These are phyloP conservation scores for Rhopalosiphum padi DNA, from an alignment of 1,140 invertebrate species.

Conservation along the genomic window DNA sequence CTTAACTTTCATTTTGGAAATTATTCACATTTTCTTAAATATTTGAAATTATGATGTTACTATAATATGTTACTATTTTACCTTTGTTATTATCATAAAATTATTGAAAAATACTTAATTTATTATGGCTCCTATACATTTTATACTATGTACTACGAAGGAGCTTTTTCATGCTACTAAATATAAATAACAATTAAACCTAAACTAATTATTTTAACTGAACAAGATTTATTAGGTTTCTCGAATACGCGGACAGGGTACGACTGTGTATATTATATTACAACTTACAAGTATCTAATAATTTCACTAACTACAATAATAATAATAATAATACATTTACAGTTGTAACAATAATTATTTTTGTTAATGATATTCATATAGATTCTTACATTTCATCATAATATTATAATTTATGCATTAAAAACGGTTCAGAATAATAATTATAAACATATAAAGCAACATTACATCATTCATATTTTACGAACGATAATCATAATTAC, in stretches of 20 bases:
- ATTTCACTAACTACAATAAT: neutral
- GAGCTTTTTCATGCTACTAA: neutral
- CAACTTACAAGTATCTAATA: neutral
- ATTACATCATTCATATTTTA: neutral
- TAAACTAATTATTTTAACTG: neutral
- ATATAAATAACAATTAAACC: neutral
- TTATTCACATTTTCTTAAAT: neutral
- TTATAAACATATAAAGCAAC: neutral
- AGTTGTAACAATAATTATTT: neutral
- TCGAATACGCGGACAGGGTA: neutral
- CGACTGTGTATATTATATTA: neutral
- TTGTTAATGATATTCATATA: neutral
- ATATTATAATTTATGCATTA: constrained; percentile 19
- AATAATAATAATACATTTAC: neutral
- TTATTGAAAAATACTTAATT: neutral
- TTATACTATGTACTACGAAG: neutral
- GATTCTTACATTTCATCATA: neutral
- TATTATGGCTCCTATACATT: neutral
- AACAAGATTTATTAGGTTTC: neutral
- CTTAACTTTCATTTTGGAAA: neutral
- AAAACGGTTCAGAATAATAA: constrained; percentile 19
- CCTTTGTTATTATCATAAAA: neutral
- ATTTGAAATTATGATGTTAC: neutral
- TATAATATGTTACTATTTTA: no score
- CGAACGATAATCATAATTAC: neutral